Conservation (phyloP, 2,797 vertebrate species). For the Helarctos malayanus region DNA sequence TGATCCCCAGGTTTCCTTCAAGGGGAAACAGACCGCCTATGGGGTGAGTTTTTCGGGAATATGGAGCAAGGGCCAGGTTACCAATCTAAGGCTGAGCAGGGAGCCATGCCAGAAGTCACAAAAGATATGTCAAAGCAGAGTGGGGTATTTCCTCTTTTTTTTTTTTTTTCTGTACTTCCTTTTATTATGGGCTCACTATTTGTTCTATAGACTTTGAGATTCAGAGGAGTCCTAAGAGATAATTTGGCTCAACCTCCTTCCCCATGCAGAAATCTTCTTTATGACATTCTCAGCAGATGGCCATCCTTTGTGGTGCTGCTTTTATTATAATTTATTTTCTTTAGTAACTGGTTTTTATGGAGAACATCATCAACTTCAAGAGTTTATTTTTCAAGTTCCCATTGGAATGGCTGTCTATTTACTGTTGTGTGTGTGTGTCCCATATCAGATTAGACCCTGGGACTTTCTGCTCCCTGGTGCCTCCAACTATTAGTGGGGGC, state of each 20-base stretch:
- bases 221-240: neutral
- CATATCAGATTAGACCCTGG: neutral
- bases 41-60: neutral
- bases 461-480: neutral
- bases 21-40: neutral
- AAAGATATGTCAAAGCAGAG: neutral
- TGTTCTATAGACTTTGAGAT: neutral
- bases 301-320: neutral
- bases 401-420: neutral
- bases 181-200: neutral
- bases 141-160: neutral
- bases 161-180: neutral
- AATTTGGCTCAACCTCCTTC: neutral
- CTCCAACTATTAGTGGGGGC: neutral
- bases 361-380: neutral
- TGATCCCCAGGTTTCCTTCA: neutral
- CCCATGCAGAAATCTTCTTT: neutral
- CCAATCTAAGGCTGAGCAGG: neutral
- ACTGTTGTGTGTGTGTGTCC: neutral
- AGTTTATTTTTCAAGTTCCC: slow-evolving; percentile 26
- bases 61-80: neutral
- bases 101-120: neutral
- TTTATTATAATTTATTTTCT: slow-evolving; percentile 53
- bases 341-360: slow-evolving; percentile 51
- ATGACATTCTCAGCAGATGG: neutral